These are phyloP conservation scores for Alsophila aescularia DNA, from an alignment of 2,888 invertebrate genomes.

Conservation along the genomic window DNA sequence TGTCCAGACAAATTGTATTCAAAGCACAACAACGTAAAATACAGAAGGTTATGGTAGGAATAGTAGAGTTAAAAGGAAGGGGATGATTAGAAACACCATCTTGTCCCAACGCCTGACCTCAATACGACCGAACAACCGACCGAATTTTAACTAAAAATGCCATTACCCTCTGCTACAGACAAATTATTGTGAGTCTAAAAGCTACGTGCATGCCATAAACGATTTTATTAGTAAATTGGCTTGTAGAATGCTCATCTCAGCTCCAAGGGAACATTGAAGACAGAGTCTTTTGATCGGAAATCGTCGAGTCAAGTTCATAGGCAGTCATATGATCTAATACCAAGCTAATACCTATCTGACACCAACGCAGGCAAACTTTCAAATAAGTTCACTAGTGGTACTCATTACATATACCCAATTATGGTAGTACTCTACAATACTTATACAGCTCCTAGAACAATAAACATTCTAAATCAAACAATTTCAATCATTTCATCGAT, in stretches of 20 bases:
- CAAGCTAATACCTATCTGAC: too few species aligned
- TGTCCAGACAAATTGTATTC: conserved; percentile 3
- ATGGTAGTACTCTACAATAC: too few species aligned
- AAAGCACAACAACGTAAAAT: conserved; percentile 17
- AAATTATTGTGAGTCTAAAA: conserved; percentile 29
- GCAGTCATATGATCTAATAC: too few species aligned
- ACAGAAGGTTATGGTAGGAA: conserved; percentile 9
- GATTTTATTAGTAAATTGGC: conserved; percentile 31
- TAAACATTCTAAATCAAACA: too few species aligned
- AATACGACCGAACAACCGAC: conserved; percentile 48
- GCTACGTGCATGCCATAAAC: conserved; percentile 39
- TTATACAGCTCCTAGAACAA: too few species aligned
- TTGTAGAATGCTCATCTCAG: not conserved
- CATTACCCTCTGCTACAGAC: conserved; percentile 41
- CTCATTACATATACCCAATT: too few species aligned
- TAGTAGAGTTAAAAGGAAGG: conserved; percentile 20
- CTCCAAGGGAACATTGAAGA: not conserved
- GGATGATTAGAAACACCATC: conserved; percentile 21
- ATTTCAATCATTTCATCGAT: too few species aligned
- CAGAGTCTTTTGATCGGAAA: not conserved
- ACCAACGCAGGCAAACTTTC: too few species aligned
- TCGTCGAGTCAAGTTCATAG: not conserved
- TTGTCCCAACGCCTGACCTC: conserved; percentile 45
- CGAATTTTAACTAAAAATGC: conserved; percentile 54
- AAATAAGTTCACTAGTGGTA: too few species aligned